Evolutionary conservation across 2,113 vertebrate genomes (phyloP).

Genomic region (Microtus pennsylvanicus): DNA sequence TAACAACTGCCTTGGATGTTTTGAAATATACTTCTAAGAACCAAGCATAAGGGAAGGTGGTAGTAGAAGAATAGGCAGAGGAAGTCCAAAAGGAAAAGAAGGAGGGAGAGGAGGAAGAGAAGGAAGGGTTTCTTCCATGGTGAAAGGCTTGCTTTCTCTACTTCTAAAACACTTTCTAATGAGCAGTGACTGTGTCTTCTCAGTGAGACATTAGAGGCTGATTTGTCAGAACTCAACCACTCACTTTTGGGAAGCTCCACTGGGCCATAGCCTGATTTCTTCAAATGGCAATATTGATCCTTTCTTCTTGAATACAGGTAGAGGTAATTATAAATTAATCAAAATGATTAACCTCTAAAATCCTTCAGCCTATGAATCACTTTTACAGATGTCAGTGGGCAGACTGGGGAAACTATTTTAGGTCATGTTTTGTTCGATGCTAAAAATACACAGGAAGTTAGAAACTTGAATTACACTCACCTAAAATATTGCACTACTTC

Average conservation of each 20-base stretch:
- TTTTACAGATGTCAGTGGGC: conserved; percentile 75
- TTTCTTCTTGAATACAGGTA: conserved; percentile 79
- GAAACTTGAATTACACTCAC: conserved; percentile 83
- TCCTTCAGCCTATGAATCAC: conserved; percentile 78
- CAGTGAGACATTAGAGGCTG: conserved; percentile 88
- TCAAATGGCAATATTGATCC: conserved; percentile 80
- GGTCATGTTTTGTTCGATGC: conserved; percentile 78
- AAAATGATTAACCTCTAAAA: conserved; percentile 74
- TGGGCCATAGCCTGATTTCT: conserved; percentile 81
- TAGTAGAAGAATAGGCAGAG: not conserved
- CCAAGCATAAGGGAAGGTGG: not conserved
- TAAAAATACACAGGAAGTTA: conserved; percentile 82
- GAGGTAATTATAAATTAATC: conserved; percentile 78
- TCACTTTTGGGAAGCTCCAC: conserved; percentile 83
- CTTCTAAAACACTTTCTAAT: conserved; percentile 53
- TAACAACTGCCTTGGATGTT: conserved; percentile 33
- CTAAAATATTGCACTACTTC: conserved; percentile 79
- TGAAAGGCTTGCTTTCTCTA: not conserved
- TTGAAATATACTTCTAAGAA: conserved; percentile 40
- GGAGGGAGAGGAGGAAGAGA: not conserved
- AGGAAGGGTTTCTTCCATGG: not conserved
- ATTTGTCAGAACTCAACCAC: conserved; percentile 92
- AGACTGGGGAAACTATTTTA: conserved; percentile 78
- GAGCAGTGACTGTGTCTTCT: conserved; percentile 84
- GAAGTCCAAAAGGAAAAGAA: too few relatives aligned